phyloP scores from a whole-genome alignment of 2,113 vertebrate species.

The Albula glossodonta region DNA sequence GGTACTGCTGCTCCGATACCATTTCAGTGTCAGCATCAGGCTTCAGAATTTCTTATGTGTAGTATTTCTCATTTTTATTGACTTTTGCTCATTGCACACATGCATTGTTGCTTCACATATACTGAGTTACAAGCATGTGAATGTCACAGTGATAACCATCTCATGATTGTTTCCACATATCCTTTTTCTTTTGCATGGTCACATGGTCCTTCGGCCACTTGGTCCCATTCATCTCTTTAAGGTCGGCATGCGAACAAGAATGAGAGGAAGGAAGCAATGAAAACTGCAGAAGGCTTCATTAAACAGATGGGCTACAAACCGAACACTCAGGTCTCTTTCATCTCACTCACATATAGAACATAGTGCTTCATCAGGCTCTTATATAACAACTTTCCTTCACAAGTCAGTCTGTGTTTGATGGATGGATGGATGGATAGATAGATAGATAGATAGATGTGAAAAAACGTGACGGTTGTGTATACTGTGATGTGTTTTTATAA shows the following conservation, averaged over 20 bases:
- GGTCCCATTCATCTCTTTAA: constrained; percentile 52
- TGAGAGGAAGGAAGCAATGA: constrained; percentile 89
- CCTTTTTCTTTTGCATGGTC: background rate
- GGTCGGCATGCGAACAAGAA: constrained; percentile 82
- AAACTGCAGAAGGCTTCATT: constrained; percentile 86
- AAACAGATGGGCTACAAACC: constrained; percentile 83
- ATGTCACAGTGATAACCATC: background rate
- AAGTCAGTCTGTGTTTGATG: too few species aligned
- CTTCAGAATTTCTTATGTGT: background rate
- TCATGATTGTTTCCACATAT: background rate
- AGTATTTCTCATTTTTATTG: too few species aligned
- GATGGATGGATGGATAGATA: too few species aligned
- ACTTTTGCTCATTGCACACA: background rate
- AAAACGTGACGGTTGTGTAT: too few species aligned
- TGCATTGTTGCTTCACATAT: background rate
- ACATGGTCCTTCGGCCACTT: background rate
- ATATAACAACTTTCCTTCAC: too few species aligned
- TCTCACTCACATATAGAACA: too few species aligned
- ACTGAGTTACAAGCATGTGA: background rate
- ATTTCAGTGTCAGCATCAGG: background rate
- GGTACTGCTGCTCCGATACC: constrained; percentile 60
- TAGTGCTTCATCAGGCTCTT: too few species aligned
- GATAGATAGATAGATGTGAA: too few species aligned
- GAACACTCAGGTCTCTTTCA: constrained; percentile 78
- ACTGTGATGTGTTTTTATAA: background rate